Evolutionary conservation across 37 sponge, comb jelly and placozoan species (phyloP), one percentile per base, ranked within the genome.

Genomic region (Hexactinellida sp.): DNA sequence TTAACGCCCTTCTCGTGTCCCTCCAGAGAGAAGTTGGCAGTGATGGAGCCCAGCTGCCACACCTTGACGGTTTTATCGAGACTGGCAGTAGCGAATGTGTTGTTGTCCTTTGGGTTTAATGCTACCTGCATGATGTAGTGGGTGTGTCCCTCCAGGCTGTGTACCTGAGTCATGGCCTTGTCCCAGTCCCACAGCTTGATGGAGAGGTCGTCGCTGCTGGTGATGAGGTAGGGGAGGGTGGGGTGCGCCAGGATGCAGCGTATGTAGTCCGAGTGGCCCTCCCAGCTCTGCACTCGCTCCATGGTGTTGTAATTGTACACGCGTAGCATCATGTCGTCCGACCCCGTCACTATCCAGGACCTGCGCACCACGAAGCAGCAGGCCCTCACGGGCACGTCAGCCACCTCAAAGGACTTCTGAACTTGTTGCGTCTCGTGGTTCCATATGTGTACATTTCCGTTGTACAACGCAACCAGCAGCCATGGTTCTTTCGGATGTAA

Each of bases 131-230:
- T 97, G 85, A 97, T 95, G 82, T 95, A 97, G 83, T 97, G 99
- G 39, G 92, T 83, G 91, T 97, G 99, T 24, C 99, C 99, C 84
- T 97, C 99, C 83, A 97, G 95, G 36, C 93, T 92, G 54, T 97
- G 99, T 19, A 87, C 83, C 82, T 92, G 93, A 38, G 89, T 76
- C 95, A 95, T 94, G 82, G 91, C 89, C 88, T 97, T 97, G 32
- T 93, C 96, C 99, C 99, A 97, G 89, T 97, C 99, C 99, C 99
- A 97, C 24, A 97, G 88, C 86, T 95, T 95, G 84, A 97, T 97
- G 83, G 85, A 25, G 94, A 95, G 93, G 86, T 97, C 99, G 85
- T 97, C 99, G 41, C 94, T 94, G 90, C 92, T 92, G 32, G 99
- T 94, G 85, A 97, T 88, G 82, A 97, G 54, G 85, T 92, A 97